Base-by-base conservation (phyloP, 30 jellyfish, hydroid and myxozoan species). In the Aurelia aurita region DNA sequence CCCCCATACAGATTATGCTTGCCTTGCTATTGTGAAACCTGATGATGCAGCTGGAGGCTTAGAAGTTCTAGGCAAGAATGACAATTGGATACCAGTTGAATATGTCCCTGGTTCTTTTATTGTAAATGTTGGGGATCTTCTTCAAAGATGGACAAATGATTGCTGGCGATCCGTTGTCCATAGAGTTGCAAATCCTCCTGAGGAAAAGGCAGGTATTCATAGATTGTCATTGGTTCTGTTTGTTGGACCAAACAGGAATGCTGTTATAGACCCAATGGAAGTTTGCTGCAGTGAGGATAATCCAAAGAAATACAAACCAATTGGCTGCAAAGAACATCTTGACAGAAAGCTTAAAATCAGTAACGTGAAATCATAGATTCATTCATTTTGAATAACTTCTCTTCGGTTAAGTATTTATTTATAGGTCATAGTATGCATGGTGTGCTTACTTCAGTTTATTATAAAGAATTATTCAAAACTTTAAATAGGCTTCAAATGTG, bases 181-280 rank as follows among this genome's bases (percentile, higher is more conserved):
- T 80, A 83, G 93, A 59, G 93, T 83, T 5, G 93, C 84, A 10
- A 83, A 83, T 51, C 93, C 93, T 35, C 87, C 93, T 69, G 87
- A 26, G 5, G 63, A 59, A 8, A 58, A 83, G 19, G 69, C 74
- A 23, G 63, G 65, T 66, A 43, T 35, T 72, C 87, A 72, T 72
- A 86, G 93, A 29, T 77, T 83, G 35, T 83, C 93, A 2, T 72
- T 83, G 3, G 93, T 83, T 21, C 44, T 68, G 5, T 83, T 83
- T 83, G 93, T 83, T 71, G 93, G 93, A 18, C 93, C 93, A 70
- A 83, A 83, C 72, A 55, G 93, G 28, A 67, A 83, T 83, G 21
- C 93, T 19, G 3, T 72, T 23, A 83, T 83, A 10, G 34, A 83
- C 67, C 87, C 93, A 35, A 29, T 83, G 29, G 79, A 67, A 21